Conservation (phyloP, 2,888 invertebrate genomes). For the Cryptocephalus primarius region DNA sequence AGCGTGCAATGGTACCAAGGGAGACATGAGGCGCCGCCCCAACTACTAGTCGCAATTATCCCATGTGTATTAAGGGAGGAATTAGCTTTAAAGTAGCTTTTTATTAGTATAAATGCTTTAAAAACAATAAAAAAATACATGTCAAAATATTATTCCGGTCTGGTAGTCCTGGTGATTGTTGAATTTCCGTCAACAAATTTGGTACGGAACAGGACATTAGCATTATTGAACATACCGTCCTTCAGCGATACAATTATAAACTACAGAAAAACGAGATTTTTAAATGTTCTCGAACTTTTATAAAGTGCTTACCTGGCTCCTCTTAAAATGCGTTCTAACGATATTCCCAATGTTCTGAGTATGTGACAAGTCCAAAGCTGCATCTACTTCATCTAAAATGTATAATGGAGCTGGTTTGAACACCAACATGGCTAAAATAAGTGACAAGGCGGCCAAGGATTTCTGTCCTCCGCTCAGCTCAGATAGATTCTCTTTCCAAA, state of each 20-base stretch:
- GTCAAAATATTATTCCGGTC: slow-evolving; percentile 3
- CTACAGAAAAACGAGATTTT: slow-evolving; percentile 43
- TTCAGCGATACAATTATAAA: slow-evolving; percentile 97
- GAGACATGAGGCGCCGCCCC: no score
- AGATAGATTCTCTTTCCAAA: slow-evolving; percentile 92
- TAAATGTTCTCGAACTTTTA: background rate
- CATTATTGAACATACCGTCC: slow-evolving; percentile 99
- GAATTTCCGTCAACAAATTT: slow-evolving; percentile 94
- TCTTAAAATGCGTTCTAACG: slow-evolving; percentile 80
- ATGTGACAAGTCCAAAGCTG: slow-evolving; percentile 93
- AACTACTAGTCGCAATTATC: no score
- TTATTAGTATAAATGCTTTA: no score
- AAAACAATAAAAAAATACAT: no score
- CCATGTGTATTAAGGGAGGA: no score
- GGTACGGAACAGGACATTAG: slow-evolving; percentile 92
- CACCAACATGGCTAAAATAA: slow-evolving; percentile 90
- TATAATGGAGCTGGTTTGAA: slow-evolving; percentile 98
- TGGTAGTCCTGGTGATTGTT: slow-evolving; percentile 58
- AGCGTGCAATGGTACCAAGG: no score
- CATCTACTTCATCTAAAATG: slow-evolving; percentile 98
- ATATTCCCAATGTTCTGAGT: slow-evolving; percentile 98
- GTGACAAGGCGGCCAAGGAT: slow-evolving; percentile 89
- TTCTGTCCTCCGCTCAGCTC: slow-evolving; percentile 97
- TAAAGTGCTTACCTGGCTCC: slow-evolving; percentile 56
- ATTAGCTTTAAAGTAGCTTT: no score